phyloP scores from a whole-genome alignment of 1,140 invertebrate genomes.

The Pseudomyrmex pallidus region DNA sequence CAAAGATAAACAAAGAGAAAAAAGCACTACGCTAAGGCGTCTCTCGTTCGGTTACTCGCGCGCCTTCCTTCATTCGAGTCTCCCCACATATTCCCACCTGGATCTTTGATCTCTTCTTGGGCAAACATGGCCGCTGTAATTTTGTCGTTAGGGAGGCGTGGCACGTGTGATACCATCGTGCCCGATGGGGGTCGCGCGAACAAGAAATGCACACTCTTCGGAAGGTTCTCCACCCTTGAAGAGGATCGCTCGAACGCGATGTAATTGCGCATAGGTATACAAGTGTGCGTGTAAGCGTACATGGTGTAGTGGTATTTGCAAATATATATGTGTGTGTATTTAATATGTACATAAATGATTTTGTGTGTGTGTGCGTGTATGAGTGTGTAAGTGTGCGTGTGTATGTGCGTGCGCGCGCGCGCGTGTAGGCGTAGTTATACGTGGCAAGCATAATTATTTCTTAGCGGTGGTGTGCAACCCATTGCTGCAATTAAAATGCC shows the following conservation, averaged over 20 bases:
- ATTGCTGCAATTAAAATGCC: slow-evolving; percentile 75
- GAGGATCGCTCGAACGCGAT: slow-evolving; percentile 51
- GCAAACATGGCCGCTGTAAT: slow-evolving; percentile 79
- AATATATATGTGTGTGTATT: slow-evolving; percentile 37
- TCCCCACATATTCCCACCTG: slow-evolving; percentile 72
- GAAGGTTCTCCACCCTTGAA: slow-evolving; percentile 57
- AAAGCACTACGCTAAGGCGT: neutral
- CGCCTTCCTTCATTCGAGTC: slow-evolving; percentile 15
- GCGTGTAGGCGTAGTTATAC: neutral
- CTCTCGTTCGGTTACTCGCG: slow-evolving; percentile 16
- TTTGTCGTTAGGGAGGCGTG: slow-evolving; percentile 77
- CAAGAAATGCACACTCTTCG: slow-evolving; percentile 64
- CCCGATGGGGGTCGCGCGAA: slow-evolving; percentile 64
- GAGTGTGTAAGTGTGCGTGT: neutral
- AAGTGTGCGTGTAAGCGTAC: slow-evolving; percentile 26
- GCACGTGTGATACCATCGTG: slow-evolving; percentile 76
- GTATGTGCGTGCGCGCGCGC: slow-evolving; percentile 41
- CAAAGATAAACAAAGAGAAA: slow-evolving; percentile 19
- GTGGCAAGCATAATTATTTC: slow-evolving; percentile 73
- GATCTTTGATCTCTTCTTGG: slow-evolving; percentile 68
- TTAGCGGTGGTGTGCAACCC: slow-evolving; percentile 65
- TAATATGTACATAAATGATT: too few species aligned
- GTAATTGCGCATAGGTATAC: slow-evolving; percentile 36
- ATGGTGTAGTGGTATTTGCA: slow-evolving; percentile 6
- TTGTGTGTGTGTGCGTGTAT: slow-evolving; percentile 11